A percentile compares a stretch with the other conserved stretches of the same genome.
These are phyloP conservation scores for Henricia sp. DNA, from an alignment of 53 echinoderm and acorn worm species.

Conservation along the genomic window DNA sequence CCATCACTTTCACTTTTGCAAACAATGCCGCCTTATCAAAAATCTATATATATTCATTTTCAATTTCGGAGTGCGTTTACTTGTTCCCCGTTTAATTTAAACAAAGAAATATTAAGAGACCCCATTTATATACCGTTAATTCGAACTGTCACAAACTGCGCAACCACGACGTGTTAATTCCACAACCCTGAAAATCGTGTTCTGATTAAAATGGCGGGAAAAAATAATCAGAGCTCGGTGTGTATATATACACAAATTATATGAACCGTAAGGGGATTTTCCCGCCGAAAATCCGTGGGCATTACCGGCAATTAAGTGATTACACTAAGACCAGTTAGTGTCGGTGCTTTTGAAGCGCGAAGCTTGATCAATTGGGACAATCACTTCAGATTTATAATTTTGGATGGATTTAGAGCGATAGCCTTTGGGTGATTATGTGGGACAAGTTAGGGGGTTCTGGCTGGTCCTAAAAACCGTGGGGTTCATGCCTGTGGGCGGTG, in stretches of 20 bases:
- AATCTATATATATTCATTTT: too few species aligned
- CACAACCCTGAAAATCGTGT: slow-evolving; percentile 23
- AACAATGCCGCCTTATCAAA: too few species aligned
- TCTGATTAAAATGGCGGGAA: slow-evolving; percentile 31
- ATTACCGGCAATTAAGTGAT: slow-evolving; percentile 60
- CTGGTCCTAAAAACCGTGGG: too few species aligned
- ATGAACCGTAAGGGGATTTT: too few species aligned
- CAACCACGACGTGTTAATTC: slow-evolving; percentile 32
- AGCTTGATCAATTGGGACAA: slow-evolving; percentile 35
- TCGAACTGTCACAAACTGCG: background rate
- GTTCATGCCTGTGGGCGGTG: too few species aligned
- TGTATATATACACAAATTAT: background rate
- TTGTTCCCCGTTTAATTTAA: too few species aligned
- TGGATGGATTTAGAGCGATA: slow-evolving; percentile 29
- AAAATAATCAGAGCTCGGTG: too few species aligned
- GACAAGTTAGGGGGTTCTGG: too few species aligned
- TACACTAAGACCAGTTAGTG: slow-evolving; percentile 4
- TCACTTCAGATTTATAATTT: slow-evolving; percentile 4
- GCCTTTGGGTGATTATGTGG: slow-evolving; percentile 49
- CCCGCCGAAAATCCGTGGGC: slow-evolving; percentile 6
- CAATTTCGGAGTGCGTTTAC: too few species aligned
- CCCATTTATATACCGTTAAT: slow-evolving; percentile 42
- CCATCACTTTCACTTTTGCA: too few species aligned
- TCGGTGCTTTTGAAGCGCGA: slow-evolving; percentile 21
- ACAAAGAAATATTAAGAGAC: too few species aligned